These are phyloP conservation scores for Ceratosolen solmsi DNA, from an alignment of 1,140 invertebrate genomes.

Conservation along the genomic window DNA sequence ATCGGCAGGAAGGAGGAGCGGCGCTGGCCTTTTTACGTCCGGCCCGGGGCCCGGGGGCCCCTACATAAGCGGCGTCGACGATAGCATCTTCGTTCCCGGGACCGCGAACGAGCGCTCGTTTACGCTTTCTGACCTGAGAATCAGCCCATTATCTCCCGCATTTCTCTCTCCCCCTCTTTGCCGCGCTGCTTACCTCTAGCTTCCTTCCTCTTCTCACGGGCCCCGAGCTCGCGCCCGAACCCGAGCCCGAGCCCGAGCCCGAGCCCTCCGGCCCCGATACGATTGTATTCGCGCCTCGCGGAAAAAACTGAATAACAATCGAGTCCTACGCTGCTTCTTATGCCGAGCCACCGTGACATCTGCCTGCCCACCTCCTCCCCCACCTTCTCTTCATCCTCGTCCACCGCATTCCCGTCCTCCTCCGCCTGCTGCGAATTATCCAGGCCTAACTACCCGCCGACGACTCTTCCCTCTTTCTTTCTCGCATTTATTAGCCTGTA, in stretches of 20 bases:
- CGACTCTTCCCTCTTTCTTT: neutral
- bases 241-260: neutral
- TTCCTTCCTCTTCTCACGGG: neutral
- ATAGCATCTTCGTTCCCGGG: conserved; percentile 25
- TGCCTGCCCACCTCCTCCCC: neutral
- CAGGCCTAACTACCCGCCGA: conserved; percentile 10
- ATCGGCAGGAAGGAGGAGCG: conserved; percentile 46
- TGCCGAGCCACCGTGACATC: neutral
- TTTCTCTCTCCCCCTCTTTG: neutral
- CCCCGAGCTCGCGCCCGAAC: neutral
- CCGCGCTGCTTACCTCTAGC: neutral
- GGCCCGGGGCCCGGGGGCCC: neutral
- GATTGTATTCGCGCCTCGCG: conserved; percentile 51
- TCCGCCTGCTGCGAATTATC: conserved; percentile 28
- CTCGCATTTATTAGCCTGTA: neutral
- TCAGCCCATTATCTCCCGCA: conserved; percentile 38
- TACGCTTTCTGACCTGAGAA: conserved; percentile 52
- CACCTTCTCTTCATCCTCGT: neutral
- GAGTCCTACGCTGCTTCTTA: neutral
- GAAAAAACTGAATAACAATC: conserved; percentile 49
- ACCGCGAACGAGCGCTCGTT: conserved; percentile 33
- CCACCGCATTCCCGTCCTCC: neutral
- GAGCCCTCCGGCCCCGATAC: conserved; percentile 14
- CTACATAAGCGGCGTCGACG: neutral
- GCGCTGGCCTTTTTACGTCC: conserved; percentile 40